phyloP scores from a whole-genome alignment of 2,113 vertebrate species.

The Heteronetta atricapilla region DNA sequence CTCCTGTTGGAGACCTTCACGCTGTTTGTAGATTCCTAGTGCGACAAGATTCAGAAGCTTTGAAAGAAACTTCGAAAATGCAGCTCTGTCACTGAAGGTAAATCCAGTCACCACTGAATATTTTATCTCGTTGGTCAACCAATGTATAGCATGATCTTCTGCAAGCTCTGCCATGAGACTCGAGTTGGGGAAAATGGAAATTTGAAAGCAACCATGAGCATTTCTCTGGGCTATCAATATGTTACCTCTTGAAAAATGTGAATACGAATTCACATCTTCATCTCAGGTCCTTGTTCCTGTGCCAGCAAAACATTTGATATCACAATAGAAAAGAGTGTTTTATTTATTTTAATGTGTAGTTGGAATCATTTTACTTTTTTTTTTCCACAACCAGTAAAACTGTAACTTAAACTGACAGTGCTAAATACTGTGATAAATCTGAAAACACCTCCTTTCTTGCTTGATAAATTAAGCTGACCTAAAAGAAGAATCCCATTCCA shows the following conservation, averaged over 20 bases:
- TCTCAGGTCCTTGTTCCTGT: neutral
- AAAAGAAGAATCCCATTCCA: neutral
- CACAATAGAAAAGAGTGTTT: neutral
- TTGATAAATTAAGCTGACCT: slow-evolving; percentile 21
- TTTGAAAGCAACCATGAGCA: neutral
- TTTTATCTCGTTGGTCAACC: neutral
- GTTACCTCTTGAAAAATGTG: slow-evolving; percentile 12
- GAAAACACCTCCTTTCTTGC: slow-evolving; percentile 3
- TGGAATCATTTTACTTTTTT: neutral
- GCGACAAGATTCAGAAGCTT: neutral
- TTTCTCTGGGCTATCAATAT: neutral
- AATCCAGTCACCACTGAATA: neutral
- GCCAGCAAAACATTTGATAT: neutral
- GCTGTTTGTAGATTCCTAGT: neutral
- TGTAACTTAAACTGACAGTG: slow-evolving; percentile 6
- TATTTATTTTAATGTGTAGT: neutral
- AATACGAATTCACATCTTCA: neutral
- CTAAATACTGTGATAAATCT: slow-evolving; percentile 1
- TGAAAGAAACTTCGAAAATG: neutral
- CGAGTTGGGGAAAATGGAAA: neutral
- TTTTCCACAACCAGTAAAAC: neutral
- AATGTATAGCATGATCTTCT: neutral
- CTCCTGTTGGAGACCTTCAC: neutral
- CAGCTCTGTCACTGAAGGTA: neutral
- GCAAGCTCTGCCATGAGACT: neutral